Evolutionary conservation across 2,888 invertebrate species (phyloP).

Genomic region (Hyposoter dolosus): DNA sequence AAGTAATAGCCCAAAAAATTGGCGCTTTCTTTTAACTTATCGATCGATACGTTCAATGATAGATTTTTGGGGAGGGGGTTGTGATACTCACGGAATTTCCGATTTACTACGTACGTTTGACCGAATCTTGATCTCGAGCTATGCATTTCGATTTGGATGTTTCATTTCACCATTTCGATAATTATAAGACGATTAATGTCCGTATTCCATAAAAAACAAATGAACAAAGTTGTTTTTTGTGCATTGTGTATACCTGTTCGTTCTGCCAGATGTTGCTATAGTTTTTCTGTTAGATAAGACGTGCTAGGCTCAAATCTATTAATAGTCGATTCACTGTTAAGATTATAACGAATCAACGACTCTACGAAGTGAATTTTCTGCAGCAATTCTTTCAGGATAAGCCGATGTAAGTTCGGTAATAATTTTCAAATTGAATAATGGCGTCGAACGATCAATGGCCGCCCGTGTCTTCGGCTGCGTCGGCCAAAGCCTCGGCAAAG

Average conservation of each 20-base stretch:
- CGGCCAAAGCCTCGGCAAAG: constrained; percentile 63
- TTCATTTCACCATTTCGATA: not conserved
- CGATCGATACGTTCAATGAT: not conserved
- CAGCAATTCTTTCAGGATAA: not conserved
- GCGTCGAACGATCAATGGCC: constrained; percentile 75
- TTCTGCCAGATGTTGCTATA: not conserved
- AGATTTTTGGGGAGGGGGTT: not conserved
- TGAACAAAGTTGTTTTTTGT: not conserved
- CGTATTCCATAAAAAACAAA: not conserved
- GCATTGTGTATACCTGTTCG: not conserved
- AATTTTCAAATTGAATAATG: constrained; percentile 67
- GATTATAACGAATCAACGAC: too few relatives aligned
- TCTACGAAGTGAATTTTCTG: too few relatives aligned
- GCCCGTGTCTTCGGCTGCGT: constrained; percentile 58
- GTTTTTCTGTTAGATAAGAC: not conserved
- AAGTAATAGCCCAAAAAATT: not conserved
- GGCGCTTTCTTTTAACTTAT: not conserved
- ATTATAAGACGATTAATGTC: not conserved
- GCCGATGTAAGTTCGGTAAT: not conserved
- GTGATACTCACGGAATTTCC: not conserved
- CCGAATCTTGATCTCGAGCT: not conserved
- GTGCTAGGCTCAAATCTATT: not conserved
- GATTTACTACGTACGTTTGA: not conserved
- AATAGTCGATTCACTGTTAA: not conserved
- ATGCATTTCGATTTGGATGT: not conserved